phyloP scores from a whole-genome alignment of 2,888 invertebrate species.

The Branchinecta sandiegonensis region DNA sequence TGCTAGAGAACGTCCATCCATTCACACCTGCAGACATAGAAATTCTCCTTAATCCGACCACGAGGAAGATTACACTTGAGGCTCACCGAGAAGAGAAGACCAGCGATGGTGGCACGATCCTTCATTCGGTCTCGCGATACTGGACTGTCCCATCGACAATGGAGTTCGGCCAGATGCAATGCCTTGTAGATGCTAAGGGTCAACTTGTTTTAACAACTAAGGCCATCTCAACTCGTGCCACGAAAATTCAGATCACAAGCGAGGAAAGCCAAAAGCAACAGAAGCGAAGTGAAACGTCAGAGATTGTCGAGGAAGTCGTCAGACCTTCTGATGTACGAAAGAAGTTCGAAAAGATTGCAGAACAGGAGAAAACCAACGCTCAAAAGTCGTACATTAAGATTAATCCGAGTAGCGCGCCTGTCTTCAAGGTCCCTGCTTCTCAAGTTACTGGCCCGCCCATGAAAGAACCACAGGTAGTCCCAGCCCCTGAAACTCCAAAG shows the following conservation, averaged over 20 bases:
- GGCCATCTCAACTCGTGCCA: neutral
- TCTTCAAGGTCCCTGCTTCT: neutral
- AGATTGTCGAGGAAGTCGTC: neutral
- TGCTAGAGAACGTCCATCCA: constrained; percentile 14
- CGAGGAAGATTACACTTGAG: constrained; percentile 7
- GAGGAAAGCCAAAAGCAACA: neutral
- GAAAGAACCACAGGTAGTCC: neutral
- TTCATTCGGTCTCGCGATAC: constrained; percentile 4
- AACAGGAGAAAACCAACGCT: neutral
- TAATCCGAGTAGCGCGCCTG: neutral
- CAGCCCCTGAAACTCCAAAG: constrained; percentile 2
- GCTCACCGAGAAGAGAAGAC: constrained; percentile 11
- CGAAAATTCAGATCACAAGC: neutral
- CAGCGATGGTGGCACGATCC: constrained; percentile 4
- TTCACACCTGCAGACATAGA: constrained; percentile 5
- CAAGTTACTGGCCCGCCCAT: neutral
- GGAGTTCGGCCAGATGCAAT: neutral
- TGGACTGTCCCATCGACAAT: constrained; percentile 1
- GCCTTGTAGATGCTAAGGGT: neutral
- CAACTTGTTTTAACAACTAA: neutral
- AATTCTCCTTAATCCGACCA: neutral
- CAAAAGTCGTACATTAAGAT: constrained; percentile 5
- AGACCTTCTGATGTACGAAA: neutral
- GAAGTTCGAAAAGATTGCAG: constrained; percentile 15
- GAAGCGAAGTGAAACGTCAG: neutral